A percentile compares a stretch with the other conserved stretches of the same genome.
Conservation (phyloP, 1,140 invertebrate species). For the Drosophila lacteicornis region DNA sequence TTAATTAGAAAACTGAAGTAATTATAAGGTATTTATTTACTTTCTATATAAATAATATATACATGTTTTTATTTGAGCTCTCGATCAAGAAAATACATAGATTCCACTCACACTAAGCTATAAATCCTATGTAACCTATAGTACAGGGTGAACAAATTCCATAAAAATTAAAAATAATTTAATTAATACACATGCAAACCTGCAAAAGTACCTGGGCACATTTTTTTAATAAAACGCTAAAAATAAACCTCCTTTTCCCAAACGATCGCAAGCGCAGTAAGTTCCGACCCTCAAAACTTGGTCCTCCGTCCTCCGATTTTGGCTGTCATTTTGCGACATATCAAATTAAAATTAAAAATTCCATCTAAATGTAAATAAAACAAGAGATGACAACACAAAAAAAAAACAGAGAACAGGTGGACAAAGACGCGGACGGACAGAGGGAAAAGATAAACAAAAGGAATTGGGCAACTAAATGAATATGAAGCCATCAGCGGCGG, state of each 20-base stretch:
- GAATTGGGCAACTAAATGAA: conserved; percentile 42
- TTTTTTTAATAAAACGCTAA: neutral
- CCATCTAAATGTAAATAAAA: conserved; percentile 60
- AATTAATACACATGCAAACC: no score
- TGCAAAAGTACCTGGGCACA: neutral
- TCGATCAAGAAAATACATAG: no score
- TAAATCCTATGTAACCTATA: no score
- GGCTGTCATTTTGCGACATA: conserved; percentile 16
- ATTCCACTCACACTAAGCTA: neutral
- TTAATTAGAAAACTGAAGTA: neutral
- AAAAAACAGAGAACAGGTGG: neutral
- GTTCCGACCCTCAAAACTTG: neutral
- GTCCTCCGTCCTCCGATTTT: conserved; percentile 4
- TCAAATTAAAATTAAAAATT: conserved; percentile 70
- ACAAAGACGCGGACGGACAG: conserved; percentile 6
- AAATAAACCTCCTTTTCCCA: neutral
- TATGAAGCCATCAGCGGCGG: conserved; percentile 38
- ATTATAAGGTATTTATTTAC: neutral
- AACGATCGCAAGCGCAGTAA: neutral
- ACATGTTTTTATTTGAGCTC: no score
- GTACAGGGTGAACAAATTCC: no score
- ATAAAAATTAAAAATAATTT: neutral
- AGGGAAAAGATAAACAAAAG: conserved; percentile 63
- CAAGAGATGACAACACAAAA: conserved; percentile 15
- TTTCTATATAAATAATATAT: neutral